Conservation (phyloP, 2,797 vertebrate genomes). For the Liasis olivaceus region DNA sequence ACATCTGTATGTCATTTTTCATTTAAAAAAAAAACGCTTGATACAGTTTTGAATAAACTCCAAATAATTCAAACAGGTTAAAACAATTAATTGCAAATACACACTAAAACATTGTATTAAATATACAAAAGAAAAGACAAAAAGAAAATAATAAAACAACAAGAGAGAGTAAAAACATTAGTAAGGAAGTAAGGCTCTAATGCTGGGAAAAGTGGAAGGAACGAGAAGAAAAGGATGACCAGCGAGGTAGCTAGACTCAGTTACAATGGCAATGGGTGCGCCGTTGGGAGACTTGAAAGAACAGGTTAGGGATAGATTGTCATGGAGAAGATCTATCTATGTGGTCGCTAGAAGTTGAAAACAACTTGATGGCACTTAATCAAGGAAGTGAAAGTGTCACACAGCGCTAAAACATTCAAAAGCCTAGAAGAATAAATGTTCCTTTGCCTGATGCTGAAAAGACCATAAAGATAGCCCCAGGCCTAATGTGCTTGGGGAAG, state of each 20-base stretch:
- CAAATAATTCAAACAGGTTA: neutral
- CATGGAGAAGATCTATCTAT: neutral
- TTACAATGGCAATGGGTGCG: neutral
- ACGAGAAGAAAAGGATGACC: neutral
- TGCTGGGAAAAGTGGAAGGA: neutral
- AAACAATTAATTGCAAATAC: neutral
- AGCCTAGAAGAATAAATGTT: neutral
- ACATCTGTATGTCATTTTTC: neutral
- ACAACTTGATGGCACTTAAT: neutral
- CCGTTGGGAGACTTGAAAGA: neutral
- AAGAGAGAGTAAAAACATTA: neutral
- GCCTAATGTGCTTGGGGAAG: no score
- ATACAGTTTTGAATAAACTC: neutral
- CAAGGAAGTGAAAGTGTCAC: neutral
- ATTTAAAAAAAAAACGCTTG: neutral
- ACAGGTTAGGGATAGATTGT: neutral
- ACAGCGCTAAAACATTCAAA: neutral
- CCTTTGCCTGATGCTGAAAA: neutral
- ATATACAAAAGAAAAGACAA: neutral
- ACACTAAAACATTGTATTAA: neutral
- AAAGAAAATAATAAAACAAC: neutral
- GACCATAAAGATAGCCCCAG: no score
- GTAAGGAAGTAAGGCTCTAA: neutral
- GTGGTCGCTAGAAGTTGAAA: neutral
- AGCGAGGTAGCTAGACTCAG: neutral